Conservation (phyloP, 2,888 invertebrate species). For the Pantelozetes paolii region DNA sequence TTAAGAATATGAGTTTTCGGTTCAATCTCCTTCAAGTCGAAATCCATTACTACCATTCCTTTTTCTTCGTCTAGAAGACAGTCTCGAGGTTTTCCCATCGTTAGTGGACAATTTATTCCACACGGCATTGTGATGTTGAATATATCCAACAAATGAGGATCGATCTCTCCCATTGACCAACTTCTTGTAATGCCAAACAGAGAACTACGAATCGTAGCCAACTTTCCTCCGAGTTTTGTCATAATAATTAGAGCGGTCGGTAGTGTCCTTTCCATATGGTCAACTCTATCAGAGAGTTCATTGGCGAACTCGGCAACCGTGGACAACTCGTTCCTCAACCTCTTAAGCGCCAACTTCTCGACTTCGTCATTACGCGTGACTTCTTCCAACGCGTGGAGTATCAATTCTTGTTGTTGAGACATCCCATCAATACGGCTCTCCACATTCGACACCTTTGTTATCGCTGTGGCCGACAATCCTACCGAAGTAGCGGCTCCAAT, state of each 20-base stretch:
- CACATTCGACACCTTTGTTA: background rate
- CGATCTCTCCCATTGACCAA: background rate
- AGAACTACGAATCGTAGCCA: background rate
- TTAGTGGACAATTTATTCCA: background rate
- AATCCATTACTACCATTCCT: background rate
- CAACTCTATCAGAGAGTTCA: background rate
- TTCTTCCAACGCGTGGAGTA: background rate
- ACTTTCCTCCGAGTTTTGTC: background rate
- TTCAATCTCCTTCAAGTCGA: background rate
- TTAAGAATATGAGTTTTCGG: background rate
- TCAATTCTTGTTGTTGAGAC: background rate
- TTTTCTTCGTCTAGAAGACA: background rate
- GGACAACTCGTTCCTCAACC: background rate
- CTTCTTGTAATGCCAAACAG: background rate
- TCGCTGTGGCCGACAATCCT: background rate
- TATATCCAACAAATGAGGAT: background rate
- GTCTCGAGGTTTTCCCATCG: background rate
- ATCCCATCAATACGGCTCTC: background rate
- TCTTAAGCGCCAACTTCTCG: background rate
- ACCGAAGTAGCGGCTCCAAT: background rate
- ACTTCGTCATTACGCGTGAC: background rate
- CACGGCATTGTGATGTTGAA: constrained; percentile 28
- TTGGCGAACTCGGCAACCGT: background rate
- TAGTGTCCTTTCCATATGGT: background rate
- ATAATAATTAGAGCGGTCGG: constrained; percentile 6